Base-by-base conservation (phyloP, 2,888 invertebrate species). In the Schrankia costaestrigalis region DNA sequence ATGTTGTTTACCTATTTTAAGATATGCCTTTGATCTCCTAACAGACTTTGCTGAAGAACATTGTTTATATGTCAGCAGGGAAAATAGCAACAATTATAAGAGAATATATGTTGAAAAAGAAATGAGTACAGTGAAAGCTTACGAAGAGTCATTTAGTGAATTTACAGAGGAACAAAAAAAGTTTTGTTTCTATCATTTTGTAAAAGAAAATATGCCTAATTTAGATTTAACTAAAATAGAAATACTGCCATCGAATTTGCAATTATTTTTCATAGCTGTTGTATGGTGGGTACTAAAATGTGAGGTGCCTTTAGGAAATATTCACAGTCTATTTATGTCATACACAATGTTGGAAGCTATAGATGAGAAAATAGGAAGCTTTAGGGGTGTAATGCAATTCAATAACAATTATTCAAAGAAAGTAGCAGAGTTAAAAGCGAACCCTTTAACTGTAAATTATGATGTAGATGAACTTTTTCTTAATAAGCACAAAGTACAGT, bases 1-100 rank as follows among this genome's bases (percentile, higher is more conserved):
- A 4, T 87, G 91, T 33, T 89, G 90, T 15, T 63, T 93, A 42
- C 89, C 91, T 8, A 90, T 95, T 43, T 56, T 95, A 21, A 77
- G 85, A 52, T 90, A 90, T 39, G 90, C 92, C 29, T 92, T 82
- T 67, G 87, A 88, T 51, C 63, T 88, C 8, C 49, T 89, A 1
- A 87, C 78, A 18, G 80, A 84, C 35, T 88, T 78, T 41, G 41
- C 68, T 1, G 47, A 73, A 39, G 78, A 80, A n/a, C 48, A 58
- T 31, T 77, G 74, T 49, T 47, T 66, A 9, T 87, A 83, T 62
- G 71, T 85, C 1, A 69, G 81, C 26, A 71, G 88, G 41, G 80
- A 82, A 46, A 73, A 64, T 15, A 58, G 69, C 35, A 56, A 54
- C 19, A 63, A 58, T 21, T 84, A 82, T 35, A 74, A 67, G 41